Conservation (phyloP, 1,140 invertebrate genomes). For the Aphis gossypii region DNA sequence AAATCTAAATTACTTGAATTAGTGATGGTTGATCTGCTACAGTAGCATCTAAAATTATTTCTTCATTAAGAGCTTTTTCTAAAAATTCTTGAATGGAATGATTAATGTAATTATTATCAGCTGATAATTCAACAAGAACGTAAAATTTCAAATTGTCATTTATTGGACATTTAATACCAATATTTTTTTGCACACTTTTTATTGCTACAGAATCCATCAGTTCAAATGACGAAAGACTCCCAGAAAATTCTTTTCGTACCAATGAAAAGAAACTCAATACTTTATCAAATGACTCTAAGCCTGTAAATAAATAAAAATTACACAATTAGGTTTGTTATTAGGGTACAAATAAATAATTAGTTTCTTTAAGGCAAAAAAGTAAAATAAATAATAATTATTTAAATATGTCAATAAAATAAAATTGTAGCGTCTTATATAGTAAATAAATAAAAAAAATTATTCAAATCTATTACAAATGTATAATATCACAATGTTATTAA, state of each 20-base stretch:
- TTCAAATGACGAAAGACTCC: constrained; percentile 94
- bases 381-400: background rate
- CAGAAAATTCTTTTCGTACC: constrained; percentile 78
- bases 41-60: constrained; percentile 82
- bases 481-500: too few species aligned
- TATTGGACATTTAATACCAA: constrained; percentile 60
- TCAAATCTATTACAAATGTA: background rate
- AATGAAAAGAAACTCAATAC: constrained; percentile 78
- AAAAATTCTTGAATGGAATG: constrained; percentile 94
- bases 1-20: constrained; percentile 70
- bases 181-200: constrained; percentile 63
- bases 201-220: constrained; percentile 82
- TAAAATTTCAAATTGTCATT: constrained; percentile 80
- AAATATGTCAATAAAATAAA: background rate
- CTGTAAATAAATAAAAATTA: constrained; percentile 65
- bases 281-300: constrained; percentile 76
- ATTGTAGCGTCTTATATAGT: background rate
- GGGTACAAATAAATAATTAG: background rate
- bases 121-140: constrained; percentile 89
- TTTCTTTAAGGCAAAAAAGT: background rate
- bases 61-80: constrained; percentile 74
- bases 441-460: background rate
- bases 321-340: background rate
- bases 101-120: constrained; percentile 67
- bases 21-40: constrained; percentile 80